These are phyloP conservation scores for Ceyx melanurus DNA, from an alignment of 2,113 vertebrate species.

Conservation along the genomic window DNA sequence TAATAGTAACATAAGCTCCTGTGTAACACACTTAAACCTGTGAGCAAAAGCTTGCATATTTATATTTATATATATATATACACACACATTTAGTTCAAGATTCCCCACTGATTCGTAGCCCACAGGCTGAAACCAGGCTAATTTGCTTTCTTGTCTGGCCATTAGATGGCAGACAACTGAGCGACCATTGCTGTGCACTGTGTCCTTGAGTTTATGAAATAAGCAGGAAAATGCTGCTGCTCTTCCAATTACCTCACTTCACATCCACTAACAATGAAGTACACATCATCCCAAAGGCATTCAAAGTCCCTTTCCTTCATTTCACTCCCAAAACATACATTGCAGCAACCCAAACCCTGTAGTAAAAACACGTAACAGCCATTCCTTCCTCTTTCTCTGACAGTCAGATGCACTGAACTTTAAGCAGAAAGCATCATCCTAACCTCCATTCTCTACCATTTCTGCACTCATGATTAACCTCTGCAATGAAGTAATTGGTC, in stretches of 20 bases:
- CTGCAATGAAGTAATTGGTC: slow-evolving; percentile 32
- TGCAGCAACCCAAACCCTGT: not conserved
- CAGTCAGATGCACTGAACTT: not conserved
- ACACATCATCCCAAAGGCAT: not conserved
- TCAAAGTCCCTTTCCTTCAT: not conserved
- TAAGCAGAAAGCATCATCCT: not conserved
- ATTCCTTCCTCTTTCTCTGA: not conserved
- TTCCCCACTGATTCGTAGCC: not conserved
- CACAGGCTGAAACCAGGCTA: not conserved
- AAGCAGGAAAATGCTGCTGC: not conserved
- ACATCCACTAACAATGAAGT: not conserved
- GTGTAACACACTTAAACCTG: not conserved
- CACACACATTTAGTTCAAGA: not conserved
- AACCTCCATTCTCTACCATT: not conserved
- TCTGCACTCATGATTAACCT: not conserved
- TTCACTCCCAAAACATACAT: not conserved
- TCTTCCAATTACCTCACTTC: not conserved
- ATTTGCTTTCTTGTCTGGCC: slow-evolving; percentile 14
- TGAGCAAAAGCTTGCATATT: not conserved
- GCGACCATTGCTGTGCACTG: not conserved
- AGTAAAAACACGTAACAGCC: not conserved
- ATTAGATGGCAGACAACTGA: slow-evolving; percentile 60
- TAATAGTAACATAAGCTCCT: not conserved
- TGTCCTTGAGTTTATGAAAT: not conserved
- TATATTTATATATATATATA: not conserved